Base-by-base conservation (phyloP, 2,113 vertebrate species). In the Lepus timidus region DNA sequence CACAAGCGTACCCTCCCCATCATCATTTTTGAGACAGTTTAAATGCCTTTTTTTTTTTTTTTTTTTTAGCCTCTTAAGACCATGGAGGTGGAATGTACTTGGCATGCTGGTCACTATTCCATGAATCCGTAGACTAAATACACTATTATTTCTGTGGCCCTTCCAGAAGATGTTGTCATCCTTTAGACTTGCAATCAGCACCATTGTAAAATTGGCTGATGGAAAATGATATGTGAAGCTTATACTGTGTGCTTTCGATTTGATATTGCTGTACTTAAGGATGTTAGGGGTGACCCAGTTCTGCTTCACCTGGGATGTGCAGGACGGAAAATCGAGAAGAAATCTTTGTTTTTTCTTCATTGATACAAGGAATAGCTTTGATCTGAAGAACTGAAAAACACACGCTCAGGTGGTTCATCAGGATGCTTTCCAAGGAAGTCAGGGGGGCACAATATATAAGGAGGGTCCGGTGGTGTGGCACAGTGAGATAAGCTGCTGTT, bases 101-200 rank as follows among this genome's bases (percentile, higher is more conserved):
- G 94, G 84, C 71, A 44, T 74, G 5, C 95, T 51, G 4, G 78
- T 62, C 12, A 22, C 3, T 58, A 52, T 75, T n/a, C 87, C 67
- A n/a, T 29, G 62, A 93, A 91, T 88, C 91, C 68, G 84, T 94
- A 93, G 96, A 93, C 92, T 95, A 95, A 29, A 97, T 92, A 68
- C 80, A 89, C 97, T 96, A 65, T 11, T 95, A 76, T 11, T 93
- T 92, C 25, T 93, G 74, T 64, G 96, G 49, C 65, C 95, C 71
- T 13, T 58, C 16, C 64, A 87, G 83, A 79, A 79, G 1, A 85
- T 31, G 71, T 51, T 0, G 0, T 67, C 95, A 65, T 94, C 25
- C 61, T 88, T 89, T 67, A 90, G 88, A 93, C 70, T 39, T 81
- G 29, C 22, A 86, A 0, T 93, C 96, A 95, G 16, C 13, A 58